A percentile compares a stretch with the other conserved stretches of the same genome.
Conservation (phyloP, 2,888 invertebrate genomes). For the Heliconius cydno region DNA sequence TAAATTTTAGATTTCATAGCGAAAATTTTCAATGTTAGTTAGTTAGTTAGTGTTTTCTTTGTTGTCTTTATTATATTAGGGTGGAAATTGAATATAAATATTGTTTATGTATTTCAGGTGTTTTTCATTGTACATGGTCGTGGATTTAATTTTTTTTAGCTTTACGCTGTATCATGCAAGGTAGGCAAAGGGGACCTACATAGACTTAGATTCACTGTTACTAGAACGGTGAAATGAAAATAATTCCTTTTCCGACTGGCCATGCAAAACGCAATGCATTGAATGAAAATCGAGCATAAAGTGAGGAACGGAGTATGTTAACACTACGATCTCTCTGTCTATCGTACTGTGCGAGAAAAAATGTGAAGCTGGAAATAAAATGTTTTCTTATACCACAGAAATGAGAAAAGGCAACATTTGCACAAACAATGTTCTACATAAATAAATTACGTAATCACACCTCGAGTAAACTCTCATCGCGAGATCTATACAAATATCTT, state of each 20-base stretch:
- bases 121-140: not conserved
- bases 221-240: too few relatives aligned
- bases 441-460: not conserved
- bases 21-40: not conserved
- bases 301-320: too few relatives aligned
- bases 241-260: not conserved
- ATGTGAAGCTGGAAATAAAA: not conserved
- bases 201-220: too few relatives aligned
- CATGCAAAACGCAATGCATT: not conserved
- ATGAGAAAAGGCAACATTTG: not conserved
- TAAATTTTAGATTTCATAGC: conserved; percentile 19
- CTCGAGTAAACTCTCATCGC: conserved; percentile 2
- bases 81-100: not conserved
- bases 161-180: too few relatives aligned
- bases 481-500: conserved; percentile 19
- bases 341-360: too few relatives aligned
- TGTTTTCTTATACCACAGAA: not conserved
- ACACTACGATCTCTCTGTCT: too few relatives aligned
- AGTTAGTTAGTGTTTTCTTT: conserved; percentile 1
- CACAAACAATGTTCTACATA: not conserved
- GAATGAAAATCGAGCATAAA: not conserved
- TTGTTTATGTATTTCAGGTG: not conserved
- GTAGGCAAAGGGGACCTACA: too few relatives aligned
- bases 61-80: not conserved
- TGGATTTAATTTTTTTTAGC: not conserved